Evolutionary conservation across 2,797 vertebrate species (phyloP), one percentile per base, ranked within the genome.

Genomic region (Thamnophis elegans): DNA sequence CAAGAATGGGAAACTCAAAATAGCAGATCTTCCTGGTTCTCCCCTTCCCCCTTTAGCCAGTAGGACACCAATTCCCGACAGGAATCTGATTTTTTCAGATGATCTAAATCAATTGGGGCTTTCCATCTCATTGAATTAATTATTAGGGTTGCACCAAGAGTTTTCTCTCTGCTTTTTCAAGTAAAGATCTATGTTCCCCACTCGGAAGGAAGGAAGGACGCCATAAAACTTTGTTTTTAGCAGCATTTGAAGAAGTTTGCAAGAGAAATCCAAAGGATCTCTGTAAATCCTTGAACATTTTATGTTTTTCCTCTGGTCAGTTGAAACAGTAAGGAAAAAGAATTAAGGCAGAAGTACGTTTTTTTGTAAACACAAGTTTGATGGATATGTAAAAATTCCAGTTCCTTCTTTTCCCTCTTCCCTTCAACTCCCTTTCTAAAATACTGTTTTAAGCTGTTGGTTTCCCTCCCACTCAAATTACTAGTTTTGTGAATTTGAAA

Each of bases 101-200:
- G 42, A 56, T 58, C 73, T 51, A 82, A 25, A 13, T 16, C 65
- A 26, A 51, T 86, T 22, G 51, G n/a, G 22, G 53, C 89, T 91
- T 89, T 89, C 85, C 90, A 36, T 18, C n/a, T 32, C 92, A 82
- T 86, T 91, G 91, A 58, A 36, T 32, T 54, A 55, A 90, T 89
- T 86, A 1, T 10, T 91, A 2, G 59, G 85, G 85, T 93, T 26
- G n/a, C 87, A 93, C 60, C 92, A 68, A 55, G 62, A 73, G 94
- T 90, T 68, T 60, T 91, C 90, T 87, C 51, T 11, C 26, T 85
- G 65, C 88, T 14, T 25, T 1, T 26, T 25, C 78, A 60, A 11
- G 3, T 26, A 60, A 60, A 60, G 3, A 60, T 28, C 25, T 60
- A 9, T 26, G 25, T 93, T 26, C 6, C 18, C n/a, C 55, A 56